Evolutionary conservation across 2,797 vertebrate genomes (phyloP).

Genomic region (Premnoplex brunnescens): DNA sequence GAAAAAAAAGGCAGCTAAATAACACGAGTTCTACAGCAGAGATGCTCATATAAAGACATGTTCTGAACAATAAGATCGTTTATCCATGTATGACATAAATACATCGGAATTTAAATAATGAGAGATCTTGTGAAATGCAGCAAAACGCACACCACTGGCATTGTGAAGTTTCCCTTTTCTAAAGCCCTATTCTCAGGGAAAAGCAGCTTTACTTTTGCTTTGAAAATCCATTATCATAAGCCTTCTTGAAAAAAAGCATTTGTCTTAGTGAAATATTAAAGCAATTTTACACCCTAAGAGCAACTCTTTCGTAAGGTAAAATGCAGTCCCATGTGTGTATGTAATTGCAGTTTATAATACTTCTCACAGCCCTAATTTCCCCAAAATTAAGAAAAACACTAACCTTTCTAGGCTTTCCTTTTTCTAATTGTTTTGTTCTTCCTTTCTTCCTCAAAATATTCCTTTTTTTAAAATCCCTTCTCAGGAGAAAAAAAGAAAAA

Average conservation of each 20-base stretch:
- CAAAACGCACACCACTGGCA: slow-evolving; percentile 54
- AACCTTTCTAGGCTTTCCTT: slow-evolving; percentile 25
- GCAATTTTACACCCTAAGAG: slow-evolving; percentile 72
- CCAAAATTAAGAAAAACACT: slow-evolving; percentile 52
- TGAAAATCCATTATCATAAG: slow-evolving; percentile 74
- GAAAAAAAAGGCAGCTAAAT: slow-evolving; percentile 22
- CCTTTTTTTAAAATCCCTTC: background rate
- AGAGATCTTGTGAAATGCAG: slow-evolving; percentile 73
- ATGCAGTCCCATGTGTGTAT: slow-evolving; percentile 47
- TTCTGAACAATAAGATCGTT: slow-evolving; percentile 76
- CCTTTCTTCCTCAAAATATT: background rate
- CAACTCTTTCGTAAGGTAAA: slow-evolving; percentile 59
- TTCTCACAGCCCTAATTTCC: slow-evolving; percentile 30
- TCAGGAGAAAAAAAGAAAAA: background rate
- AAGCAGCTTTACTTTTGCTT: slow-evolving; percentile 69
- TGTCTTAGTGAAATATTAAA: slow-evolving; percentile 72
- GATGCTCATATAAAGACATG: slow-evolving; percentile 71
- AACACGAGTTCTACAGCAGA: slow-evolving; percentile 61
- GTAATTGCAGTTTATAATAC: slow-evolving; percentile 51
- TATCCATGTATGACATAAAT: slow-evolving; percentile 78
- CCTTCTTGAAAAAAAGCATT: slow-evolving; percentile 42
- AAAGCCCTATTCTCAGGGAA: slow-evolving; percentile 57
- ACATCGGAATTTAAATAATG: slow-evolving; percentile 76
- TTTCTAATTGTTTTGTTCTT: slow-evolving; percentile 26
- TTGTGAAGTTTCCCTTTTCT: slow-evolving; percentile 64